These are phyloP conservation scores for Dendroctonus ponderosae DNA, from an alignment of 1,140 invertebrate genomes.

Conservation along the genomic window DNA sequence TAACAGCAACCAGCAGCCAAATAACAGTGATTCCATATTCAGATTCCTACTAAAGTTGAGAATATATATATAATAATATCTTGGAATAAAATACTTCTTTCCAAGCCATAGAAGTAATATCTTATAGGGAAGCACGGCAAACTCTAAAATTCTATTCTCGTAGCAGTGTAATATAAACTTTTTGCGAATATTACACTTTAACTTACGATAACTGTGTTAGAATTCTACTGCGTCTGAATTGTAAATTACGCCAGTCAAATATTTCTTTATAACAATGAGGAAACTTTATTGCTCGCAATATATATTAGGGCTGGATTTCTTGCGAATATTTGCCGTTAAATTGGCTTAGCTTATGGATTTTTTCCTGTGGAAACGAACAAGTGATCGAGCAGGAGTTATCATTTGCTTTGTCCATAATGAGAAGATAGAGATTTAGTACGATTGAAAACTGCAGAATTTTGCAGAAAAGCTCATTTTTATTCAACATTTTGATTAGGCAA, in stretches of 20 bases:
- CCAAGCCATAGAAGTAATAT: constrained; percentile 18
- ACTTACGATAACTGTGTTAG: constrained; percentile 31
- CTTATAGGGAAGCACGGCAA: constrained; percentile 20
- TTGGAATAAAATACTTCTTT: constrained; percentile 24
- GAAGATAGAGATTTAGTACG: too few species aligned
- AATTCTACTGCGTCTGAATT: constrained; percentile 22
- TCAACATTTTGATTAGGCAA: too few species aligned
- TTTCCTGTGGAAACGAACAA: too few species aligned
- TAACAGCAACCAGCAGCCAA: not conserved
- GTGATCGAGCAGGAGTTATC: too few species aligned
- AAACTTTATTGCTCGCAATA: constrained; percentile 23
- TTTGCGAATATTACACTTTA: constrained; percentile 31
- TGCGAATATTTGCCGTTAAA: too few species aligned
- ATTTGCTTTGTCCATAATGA: too few species aligned
- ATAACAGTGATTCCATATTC: constrained; percentile 20
- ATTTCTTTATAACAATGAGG: constrained; percentile 21
- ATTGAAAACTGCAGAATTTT: too few species aligned
- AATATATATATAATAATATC: constrained; percentile 10
- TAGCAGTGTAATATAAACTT: constrained; percentile 31
- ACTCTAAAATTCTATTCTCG: constrained; percentile 27
- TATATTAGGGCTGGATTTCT: not conserved
- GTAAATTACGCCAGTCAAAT: constrained; percentile 27
- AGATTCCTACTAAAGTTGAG: constrained; percentile 15
- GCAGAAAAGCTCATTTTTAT: too few species aligned
- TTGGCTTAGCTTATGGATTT: not conserved